Conservation (phyloP, 2,113 vertebrate species). For the Catharus fuscescens region DNA sequence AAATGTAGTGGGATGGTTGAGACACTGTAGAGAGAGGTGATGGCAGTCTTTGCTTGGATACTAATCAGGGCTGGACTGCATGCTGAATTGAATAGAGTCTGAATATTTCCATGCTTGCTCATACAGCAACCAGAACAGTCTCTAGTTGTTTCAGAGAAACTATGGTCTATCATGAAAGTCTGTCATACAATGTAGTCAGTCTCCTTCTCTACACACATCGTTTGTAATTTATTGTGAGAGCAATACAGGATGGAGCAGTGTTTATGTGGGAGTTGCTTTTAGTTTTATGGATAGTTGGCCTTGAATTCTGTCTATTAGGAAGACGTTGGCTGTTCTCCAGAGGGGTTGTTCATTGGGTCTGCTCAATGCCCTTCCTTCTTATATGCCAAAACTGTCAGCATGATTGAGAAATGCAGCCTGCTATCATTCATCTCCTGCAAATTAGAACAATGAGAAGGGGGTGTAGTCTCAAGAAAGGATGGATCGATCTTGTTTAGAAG, state of each 20-base stretch:
- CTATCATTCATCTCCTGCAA: slow-evolving; percentile 1
- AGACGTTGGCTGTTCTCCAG: background rate
- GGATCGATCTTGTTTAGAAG: background rate
- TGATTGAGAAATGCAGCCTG: background rate
- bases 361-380: background rate
- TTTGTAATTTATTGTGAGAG: slow-evolving; percentile 8
- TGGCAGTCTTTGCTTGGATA: background rate
- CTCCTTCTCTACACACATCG: background rate
- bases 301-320: background rate
- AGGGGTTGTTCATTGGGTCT: background rate
- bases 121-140: background rate
- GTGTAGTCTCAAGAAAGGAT: background rate
- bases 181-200: background rate
- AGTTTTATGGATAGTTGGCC: slow-evolving; percentile 19
- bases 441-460: slow-evolving; percentile 3
- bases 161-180: background rate
- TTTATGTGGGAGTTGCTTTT: slow-evolving; percentile 28
- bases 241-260: background rate
- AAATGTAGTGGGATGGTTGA: background rate
- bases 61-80: background rate
- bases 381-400: background rate
- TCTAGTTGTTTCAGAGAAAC: slow-evolving; percentile 6
- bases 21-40: background rate
- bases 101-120: background rate
- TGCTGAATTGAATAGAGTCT: background rate